Evolutionary conservation across 2,797 vertebrate genomes (phyloP).

Genomic region (Sebastes nivosus): DNA sequence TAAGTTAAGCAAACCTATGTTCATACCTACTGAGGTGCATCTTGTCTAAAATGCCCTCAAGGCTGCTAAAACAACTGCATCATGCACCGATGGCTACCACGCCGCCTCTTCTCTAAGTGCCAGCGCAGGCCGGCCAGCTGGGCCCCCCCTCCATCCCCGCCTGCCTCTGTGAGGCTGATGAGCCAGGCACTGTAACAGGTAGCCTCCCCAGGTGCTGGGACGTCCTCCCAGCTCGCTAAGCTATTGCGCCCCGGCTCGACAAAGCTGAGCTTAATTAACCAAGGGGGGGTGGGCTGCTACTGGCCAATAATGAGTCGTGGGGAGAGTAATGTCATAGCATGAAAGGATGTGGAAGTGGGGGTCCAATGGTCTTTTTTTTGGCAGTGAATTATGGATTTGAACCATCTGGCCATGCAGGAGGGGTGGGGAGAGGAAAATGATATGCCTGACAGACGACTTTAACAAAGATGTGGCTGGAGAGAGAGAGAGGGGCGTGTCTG

Average conservation of each 20-base stretch:
- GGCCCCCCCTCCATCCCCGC: slow-evolving; percentile 47
- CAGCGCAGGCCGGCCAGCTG: slow-evolving; percentile 83
- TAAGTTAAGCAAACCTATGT: slow-evolving; percentile 13
- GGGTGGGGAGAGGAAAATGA: slow-evolving; percentile 75
- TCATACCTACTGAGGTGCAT: slow-evolving; percentile 49
- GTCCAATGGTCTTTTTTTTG: slow-evolving; percentile 80
- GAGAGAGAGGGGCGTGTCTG: slow-evolving; percentile 86
- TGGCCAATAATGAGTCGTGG: slow-evolving; percentile 82
- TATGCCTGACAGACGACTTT: slow-evolving; percentile 89
- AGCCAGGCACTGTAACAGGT: slow-evolving; percentile 86
- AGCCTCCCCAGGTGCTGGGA: slow-evolving; percentile 91
- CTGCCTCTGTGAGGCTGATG: slow-evolving; percentile 72
- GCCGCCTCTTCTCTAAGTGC: slow-evolving; percentile 29
- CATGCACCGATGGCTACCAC: slow-evolving; percentile 76
- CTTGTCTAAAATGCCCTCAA: slow-evolving; percentile 80
- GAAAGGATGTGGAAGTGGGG: slow-evolving; percentile 79
- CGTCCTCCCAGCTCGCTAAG: slow-evolving; percentile 81
- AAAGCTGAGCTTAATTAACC: slow-evolving; percentile 98
- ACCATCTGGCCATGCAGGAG: slow-evolving; percentile 92
- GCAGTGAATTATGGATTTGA: slow-evolving; percentile 97
- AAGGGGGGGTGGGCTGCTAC: slow-evolving; percentile 80
- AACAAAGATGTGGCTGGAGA: slow-evolving; percentile 92
- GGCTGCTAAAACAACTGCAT: slow-evolving; percentile 81
- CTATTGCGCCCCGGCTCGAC: slow-evolving; percentile 87
- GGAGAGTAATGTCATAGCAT: slow-evolving; percentile 82